Conservation (phyloP, 2,888 invertebrate genomes). For the Pedicia rivosa region DNA sequence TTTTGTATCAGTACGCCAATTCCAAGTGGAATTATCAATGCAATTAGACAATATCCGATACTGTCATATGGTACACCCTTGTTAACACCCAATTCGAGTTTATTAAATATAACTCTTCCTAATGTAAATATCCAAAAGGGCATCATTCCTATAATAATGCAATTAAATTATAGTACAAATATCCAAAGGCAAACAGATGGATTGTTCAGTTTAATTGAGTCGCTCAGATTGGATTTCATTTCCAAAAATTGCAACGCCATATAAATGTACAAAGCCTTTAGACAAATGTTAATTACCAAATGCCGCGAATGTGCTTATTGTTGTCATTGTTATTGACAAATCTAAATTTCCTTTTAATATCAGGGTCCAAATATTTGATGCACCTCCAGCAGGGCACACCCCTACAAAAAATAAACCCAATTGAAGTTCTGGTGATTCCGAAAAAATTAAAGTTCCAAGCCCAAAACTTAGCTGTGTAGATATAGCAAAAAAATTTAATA, state of each 20-base stretch:
- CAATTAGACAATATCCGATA: slow-evolving; percentile 56
- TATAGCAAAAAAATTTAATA: too few species aligned
- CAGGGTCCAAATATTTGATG: slow-evolving; percentile 92
- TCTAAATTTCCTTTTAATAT: slow-evolving; percentile 84
- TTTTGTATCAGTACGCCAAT: slow-evolving; percentile 52
- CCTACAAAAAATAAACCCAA: slow-evolving; percentile 82
- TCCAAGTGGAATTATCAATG: slow-evolving; percentile 54
- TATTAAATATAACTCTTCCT: slow-evolving; percentile 57
- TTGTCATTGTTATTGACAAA: slow-evolving; percentile 89
- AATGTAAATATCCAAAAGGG: slow-evolving; percentile 84
- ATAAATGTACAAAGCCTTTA: too few species aligned
- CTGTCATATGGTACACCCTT: slow-evolving; percentile 63
- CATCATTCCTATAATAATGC: too few species aligned
- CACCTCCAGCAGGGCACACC: slow-evolving; percentile 85
- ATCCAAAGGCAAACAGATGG: too few species aligned
- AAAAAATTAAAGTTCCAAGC: slow-evolving; percentile 54
- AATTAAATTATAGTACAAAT: too few species aligned
- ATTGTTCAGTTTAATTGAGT: too few species aligned
- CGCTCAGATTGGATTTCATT: too few species aligned
- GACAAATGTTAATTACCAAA: too few species aligned
- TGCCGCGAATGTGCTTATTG: slow-evolving; percentile 72
- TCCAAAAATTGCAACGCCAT: too few species aligned
- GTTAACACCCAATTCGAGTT: slow-evolving; percentile 52
- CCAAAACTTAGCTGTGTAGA: slow-evolving; percentile 57
- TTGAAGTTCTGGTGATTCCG: slow-evolving; percentile 49